Conservation (phyloP, 1,140 invertebrate species). For the Drosophila nigrodunni region DNA sequence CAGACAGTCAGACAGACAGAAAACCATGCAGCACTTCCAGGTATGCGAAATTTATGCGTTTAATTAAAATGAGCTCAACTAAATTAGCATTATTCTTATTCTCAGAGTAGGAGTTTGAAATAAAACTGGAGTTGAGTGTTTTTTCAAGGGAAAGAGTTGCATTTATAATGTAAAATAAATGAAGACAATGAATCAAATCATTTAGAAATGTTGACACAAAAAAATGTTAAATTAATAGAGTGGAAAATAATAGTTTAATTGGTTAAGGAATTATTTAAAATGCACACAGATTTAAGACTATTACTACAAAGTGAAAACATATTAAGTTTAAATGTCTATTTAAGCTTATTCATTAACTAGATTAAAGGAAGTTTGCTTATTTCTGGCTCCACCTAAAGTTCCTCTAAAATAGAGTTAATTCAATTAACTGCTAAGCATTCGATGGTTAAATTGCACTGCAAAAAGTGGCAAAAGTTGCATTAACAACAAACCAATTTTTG, state of each 20-base stretch:
- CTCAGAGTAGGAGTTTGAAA: not conserved
- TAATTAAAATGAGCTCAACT: constrained; percentile 52
- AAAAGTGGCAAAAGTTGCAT: constrained; percentile 20
- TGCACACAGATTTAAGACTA: too few species aligned
- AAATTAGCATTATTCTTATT: constrained; percentile 41
- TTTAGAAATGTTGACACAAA: not conserved
- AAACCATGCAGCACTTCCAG: constrained; percentile 5
- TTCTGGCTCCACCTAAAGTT: too few species aligned
- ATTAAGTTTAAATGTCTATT: too few species aligned
- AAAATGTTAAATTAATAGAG: not conserved
- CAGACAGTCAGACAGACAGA: constrained; percentile 12
- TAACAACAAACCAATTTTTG: constrained; percentile 43
- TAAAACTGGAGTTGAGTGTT: not conserved
- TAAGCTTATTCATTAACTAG: too few species aligned
- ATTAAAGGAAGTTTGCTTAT: too few species aligned
- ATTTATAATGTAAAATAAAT: constrained; percentile 22
- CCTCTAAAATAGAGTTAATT: too few species aligned
- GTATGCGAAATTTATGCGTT: constrained; percentile 50
- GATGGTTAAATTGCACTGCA: not conserved
- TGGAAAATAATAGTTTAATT: not conserved
- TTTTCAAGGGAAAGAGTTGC: not conserved
- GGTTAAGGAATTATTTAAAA: too few species aligned
- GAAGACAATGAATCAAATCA: constrained; percentile 9
- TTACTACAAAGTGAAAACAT: too few species aligned
- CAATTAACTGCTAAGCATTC: constrained; percentile 16